These are phyloP conservation scores for Poliocrania exsul DNA, from an alignment of 2,797 vertebrate species.

Conservation along the genomic window DNA sequence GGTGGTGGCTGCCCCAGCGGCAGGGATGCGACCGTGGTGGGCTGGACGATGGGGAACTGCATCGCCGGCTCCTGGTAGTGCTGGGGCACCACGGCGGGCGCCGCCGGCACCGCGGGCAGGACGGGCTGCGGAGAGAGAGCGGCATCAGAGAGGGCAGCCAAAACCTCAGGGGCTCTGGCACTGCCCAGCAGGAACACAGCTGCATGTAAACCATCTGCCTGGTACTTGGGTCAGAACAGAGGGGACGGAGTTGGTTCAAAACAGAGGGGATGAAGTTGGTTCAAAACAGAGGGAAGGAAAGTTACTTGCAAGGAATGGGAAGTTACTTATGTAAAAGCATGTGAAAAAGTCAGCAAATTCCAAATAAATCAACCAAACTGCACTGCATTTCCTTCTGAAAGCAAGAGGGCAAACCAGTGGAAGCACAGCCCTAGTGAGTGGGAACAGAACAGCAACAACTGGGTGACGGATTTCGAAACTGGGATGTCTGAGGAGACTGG, in stretches of 20 bases:
- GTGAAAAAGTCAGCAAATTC: neutral
- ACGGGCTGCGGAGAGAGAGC: constrained; percentile 63
- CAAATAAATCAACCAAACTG: neutral
- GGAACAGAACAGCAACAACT: neutral
- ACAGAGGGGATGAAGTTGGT: too few relatives aligned
- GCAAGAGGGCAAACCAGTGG: neutral
- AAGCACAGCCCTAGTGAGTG: neutral
- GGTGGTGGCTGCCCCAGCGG: constrained; percentile 69
- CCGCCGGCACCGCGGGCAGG: constrained; percentile 43
- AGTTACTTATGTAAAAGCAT: neutral
- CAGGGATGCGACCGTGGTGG: constrained; percentile 66
- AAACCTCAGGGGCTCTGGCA: rapidly evolving
- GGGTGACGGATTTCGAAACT: neutral
- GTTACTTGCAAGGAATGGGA: neutral
- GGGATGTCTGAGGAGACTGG: neutral
- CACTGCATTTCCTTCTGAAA: neutral
- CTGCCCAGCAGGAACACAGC: rapidly evolving
- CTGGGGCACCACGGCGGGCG: constrained; percentile 45
- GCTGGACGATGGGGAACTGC: constrained; percentile 69
- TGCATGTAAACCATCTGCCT: rapidly evolving
- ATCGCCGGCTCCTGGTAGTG: constrained; percentile 76
- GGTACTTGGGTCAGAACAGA: neutral
- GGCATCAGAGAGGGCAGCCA: neutral
- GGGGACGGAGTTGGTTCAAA: neutral
- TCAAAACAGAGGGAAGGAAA: neutral